Evolutionary conservation across 2,888 invertebrate genomes (phyloP).

Genomic region (Dinocampus coccinellae): DNA sequence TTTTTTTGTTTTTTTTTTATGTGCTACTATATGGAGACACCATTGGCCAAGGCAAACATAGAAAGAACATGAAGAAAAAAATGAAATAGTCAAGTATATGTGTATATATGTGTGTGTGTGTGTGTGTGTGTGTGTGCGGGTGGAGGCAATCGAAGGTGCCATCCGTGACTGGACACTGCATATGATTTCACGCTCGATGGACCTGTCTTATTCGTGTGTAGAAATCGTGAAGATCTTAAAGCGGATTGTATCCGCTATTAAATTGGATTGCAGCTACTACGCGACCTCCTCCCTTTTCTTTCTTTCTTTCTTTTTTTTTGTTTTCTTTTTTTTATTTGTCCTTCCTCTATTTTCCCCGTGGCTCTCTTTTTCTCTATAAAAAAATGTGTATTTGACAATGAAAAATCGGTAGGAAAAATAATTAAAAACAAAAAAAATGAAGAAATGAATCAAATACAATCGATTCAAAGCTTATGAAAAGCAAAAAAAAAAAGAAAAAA

Average conservation of each 20-base stretch:
- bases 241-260: conserved; percentile 67
- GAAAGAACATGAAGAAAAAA: conserved; percentile 32
- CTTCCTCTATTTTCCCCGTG: conserved; percentile 16
- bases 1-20: not conserved
- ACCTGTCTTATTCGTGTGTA: conserved; percentile 68
- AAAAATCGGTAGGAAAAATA: no score
- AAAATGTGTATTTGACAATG: not conserved
- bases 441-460: not conserved
- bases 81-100: conserved; percentile 11
- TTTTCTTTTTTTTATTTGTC: not conserved
- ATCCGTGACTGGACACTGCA: conserved; percentile 69
- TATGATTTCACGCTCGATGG: conserved; percentile 68
- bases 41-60: not conserved
- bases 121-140: not conserved
- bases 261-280: conserved; percentile 66
- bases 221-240: conserved; percentile 70
- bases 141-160: conserved; percentile 63
- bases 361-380: not conserved
- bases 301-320: conserved; percentile 26
- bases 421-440: not conserved
- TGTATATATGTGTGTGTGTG: not conserved
- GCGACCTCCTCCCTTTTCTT: conserved; percentile 41
- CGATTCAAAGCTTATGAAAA: not conserved
- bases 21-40: not conserved
- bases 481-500: not conserved